A percentile compares a stretch with the other conserved stretches of the same genome.
phyloP scores from a whole-genome alignment of 2,888 invertebrate genomes.

The Melitaea athalia region DNA sequence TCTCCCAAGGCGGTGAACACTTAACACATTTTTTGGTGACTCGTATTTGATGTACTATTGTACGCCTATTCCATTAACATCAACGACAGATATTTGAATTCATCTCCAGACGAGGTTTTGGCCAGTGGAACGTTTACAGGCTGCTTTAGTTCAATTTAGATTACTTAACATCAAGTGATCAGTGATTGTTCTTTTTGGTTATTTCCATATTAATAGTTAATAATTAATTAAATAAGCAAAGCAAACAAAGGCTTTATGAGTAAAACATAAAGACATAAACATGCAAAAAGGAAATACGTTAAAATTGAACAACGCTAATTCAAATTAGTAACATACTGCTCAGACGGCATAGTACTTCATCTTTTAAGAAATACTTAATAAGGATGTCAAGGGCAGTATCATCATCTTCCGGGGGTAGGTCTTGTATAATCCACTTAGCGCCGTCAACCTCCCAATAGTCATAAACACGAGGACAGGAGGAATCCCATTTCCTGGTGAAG shows the following conservation, averaged over 20 bases:
- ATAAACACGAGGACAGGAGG: slow-evolving; percentile 53
- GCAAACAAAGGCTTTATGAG: too few relatives aligned
- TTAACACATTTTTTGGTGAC: too few relatives aligned
- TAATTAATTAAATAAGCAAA: too few relatives aligned
- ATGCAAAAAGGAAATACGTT: too few relatives aligned
- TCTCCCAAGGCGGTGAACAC: too few relatives aligned
- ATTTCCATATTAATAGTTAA: too few relatives aligned
- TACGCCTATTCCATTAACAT: too few relatives aligned
- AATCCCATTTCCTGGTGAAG: slow-evolving; percentile 45
- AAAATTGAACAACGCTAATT: too few relatives aligned
- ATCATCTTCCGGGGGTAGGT: slow-evolving; percentile 62
- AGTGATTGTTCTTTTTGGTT: not conserved
- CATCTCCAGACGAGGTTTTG: not conserved
- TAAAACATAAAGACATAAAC: too few relatives aligned
- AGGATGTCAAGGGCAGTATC: slow-evolving; percentile 55
- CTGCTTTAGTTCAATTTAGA: not conserved
- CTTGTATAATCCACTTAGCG: slow-evolving; percentile 58
- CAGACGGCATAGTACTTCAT: slow-evolving; percentile 55
- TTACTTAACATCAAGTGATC: not conserved
- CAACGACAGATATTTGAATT: too few relatives aligned
- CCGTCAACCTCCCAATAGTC: slow-evolving; percentile 57
- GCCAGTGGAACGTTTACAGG: not conserved
- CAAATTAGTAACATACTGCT: slow-evolving; percentile 45
- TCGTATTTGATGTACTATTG: too few relatives aligned
- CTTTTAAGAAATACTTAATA: slow-evolving; percentile 50